Percentiles rank a stretch among this genome's conserved stretches.
phyloP scores from a whole-genome alignment of 2,888 invertebrate species.

The Trisateles emortualis region DNA sequence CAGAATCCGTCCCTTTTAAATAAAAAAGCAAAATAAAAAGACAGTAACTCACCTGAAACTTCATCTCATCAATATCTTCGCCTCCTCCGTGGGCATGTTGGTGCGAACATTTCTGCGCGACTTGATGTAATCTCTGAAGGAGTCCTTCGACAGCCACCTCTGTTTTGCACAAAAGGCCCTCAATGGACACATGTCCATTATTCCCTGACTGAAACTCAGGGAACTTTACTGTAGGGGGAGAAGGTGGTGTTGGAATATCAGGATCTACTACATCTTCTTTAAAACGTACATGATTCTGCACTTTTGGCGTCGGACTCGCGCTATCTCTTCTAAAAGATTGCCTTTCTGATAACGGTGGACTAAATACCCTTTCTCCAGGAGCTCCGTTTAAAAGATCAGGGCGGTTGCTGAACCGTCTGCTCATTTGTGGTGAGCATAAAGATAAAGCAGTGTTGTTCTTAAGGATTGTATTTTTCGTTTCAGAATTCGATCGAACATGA shows the following conservation, averaged over 20 bases:
- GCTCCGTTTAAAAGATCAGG: conserved; percentile 80
- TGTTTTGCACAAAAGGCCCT: conserved; percentile 89
- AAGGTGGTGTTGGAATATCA: conserved; percentile 80
- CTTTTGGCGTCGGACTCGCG: conserved; percentile 72
- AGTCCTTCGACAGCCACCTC: conserved; percentile 90
- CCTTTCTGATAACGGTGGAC: conserved; percentile 71
- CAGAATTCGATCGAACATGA: conserved; percentile 80
- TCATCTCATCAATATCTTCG: conserved; percentile 91
- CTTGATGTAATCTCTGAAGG: conserved; percentile 89
- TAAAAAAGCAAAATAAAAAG: neutral
- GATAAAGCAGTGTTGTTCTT: conserved; percentile 80
- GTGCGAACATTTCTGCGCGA: conserved; percentile 90
- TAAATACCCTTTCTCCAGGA: conserved; percentile 73
- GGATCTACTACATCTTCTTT: conserved; percentile 76
- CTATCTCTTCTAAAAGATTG: conserved; percentile 68
- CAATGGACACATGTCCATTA: conserved; percentile 87
- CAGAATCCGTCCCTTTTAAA: no score
- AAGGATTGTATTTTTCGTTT: conserved; percentile 80
- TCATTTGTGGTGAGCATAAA: conserved; percentile 86
- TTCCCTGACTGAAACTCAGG: conserved; percentile 75
- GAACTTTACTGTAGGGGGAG: conserved; percentile 77
- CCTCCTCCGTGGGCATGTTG: conserved; percentile 93
- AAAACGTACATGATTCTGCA: conserved; percentile 81
- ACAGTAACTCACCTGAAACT: conserved; percentile 88
- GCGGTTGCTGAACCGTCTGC: conserved; percentile 79